phyloP scores from a whole-genome alignment of 2,888 invertebrate species.

The Drosophila limbata region DNA sequence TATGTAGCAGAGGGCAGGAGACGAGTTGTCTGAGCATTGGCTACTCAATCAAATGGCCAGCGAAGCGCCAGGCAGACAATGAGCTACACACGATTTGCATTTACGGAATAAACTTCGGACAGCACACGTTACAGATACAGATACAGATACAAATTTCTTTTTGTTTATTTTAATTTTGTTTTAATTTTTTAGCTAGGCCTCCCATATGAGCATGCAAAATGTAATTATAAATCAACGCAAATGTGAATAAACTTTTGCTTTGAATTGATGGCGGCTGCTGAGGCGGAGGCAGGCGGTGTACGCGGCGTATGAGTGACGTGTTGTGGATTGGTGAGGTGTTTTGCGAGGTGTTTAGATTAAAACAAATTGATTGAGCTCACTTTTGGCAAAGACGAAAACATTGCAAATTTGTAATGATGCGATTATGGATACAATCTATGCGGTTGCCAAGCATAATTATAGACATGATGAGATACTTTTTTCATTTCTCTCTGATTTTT shows the following conservation, averaged over 20 bases:
- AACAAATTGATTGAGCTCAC: conserved; percentile 62
- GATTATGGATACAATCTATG: conserved; percentile 20
- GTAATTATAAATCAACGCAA: conserved; percentile 60
- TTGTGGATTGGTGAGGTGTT: conserved; percentile 26
- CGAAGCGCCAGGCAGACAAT: conserved; percentile 52
- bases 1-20: not conserved
- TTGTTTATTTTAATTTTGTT: conserved; percentile 14
- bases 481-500: conserved; percentile 1
- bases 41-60: conserved; percentile 61
- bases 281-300: conserved; percentile 14
- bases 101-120: conserved; percentile 29
- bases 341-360: conserved; percentile 60
- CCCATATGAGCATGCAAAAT: conserved; percentile 41
- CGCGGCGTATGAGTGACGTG: conserved; percentile 68
- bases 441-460: conserved; percentile 29
- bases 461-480: conserved; percentile 36
- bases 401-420: conserved; percentile 34
- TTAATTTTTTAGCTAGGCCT: conserved; percentile 23
- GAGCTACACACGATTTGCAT: conserved; percentile 47
- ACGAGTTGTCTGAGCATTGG: conserved; percentile 39
- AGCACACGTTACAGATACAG: conserved; percentile 35
- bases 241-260: conserved; percentile 78
- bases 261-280: conserved; percentile 45
- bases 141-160: conserved; percentile 29
- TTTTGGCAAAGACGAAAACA: conserved; percentile 24